phyloP scores from a whole-genome alignment of 2,113 vertebrate genomes.

The Pygoscelis antarcticus region DNA sequence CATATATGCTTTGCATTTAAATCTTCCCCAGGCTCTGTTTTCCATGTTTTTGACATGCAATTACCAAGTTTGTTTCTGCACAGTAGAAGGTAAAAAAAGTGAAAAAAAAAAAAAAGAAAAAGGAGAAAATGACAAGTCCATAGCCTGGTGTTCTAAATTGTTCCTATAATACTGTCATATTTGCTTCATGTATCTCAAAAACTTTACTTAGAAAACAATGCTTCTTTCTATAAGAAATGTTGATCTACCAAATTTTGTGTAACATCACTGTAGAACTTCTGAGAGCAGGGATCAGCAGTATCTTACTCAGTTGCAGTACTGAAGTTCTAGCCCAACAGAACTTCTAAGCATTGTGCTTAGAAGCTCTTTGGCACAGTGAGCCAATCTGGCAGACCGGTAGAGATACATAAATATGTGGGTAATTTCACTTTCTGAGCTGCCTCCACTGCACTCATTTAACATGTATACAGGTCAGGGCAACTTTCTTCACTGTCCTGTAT shows the following conservation, averaged over 20 bases:
- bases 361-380: not conserved
- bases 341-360: not conserved
- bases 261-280: not conserved
- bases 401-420: not conserved
- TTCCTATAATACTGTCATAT: not conserved
- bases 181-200: not conserved
- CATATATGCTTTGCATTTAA: not conserved
- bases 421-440: not conserved
- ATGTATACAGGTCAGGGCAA: not conserved
- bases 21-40: not conserved
- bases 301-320: not conserved
- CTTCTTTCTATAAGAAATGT: not conserved
- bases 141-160: not conserved
- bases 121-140: not conserved
- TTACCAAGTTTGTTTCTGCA: not conserved
- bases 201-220: not conserved
- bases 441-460: not conserved
- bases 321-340: not conserved
- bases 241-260: not conserved
- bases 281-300: not conserved
- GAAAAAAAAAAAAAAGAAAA: not conserved
- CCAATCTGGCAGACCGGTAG: too few relatives aligned
- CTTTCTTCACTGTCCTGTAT: not conserved
- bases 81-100: not conserved
- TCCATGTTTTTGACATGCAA: not conserved